Base-by-base conservation (phyloP, 1,140 invertebrate species). In the Pseudomyrmex concolor region DNA sequence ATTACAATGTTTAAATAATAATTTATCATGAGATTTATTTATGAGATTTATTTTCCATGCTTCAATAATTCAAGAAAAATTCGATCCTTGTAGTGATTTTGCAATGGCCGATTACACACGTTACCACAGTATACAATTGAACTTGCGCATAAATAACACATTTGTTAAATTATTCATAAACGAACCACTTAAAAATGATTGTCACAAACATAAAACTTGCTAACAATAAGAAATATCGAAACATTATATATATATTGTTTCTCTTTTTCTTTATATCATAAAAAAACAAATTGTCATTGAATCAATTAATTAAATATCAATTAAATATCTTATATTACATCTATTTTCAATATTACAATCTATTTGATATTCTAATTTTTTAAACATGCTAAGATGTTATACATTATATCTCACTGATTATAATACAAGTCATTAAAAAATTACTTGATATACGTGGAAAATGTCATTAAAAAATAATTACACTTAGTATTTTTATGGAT, bases 131-230 rank as follows among this genome's bases (percentile, higher is more conserved):
- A 68, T 34, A 12, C 34, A 15, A 25, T n/a, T 25, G 19, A 48
- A 13, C 0, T 22, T 48, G 22, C 55, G 1, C 13, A 19, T 19
- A 1, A 13, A 3, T 5, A 13, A 55, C 34, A 3, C 54, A 55
- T 19, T 4, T 34, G 43, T 73, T 55, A 54, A 67, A 43, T 74
- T 4, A 76, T 76, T 66, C 1, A 66, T 51, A 76, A 34, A 22
- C 19, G 17, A 7, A 66, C 17, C n/a, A 66, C 8, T 48, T 34
- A 19, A 54, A 54, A 34, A 66, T 45, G 2, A 66, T 54, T 66
- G 43, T 54, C 34, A 54, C 13, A 67, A 76, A 76, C 25, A 34
- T 34, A 34, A 64, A 13, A 66, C 43, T 17, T 43, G n/a, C 34
- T 63, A 63, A 48, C 60, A 45, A 63, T 57, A 73, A 34, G 5